Evolutionary conservation across 2,113 vertebrate genomes (phyloP).

Genomic region (Seriola quinqueradiata): DNA sequence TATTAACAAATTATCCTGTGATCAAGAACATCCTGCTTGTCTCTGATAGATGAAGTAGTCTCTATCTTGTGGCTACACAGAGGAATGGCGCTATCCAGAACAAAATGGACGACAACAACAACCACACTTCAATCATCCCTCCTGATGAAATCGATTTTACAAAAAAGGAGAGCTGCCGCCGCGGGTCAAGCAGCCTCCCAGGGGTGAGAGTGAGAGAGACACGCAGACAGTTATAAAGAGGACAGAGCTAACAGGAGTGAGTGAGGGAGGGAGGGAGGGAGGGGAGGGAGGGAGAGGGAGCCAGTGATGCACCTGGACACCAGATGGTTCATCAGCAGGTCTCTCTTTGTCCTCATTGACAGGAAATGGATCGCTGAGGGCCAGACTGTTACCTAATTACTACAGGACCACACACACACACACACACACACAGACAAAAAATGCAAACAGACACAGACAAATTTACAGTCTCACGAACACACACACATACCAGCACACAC

Average conservation of each 20-base stretch:
- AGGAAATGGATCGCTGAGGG: slow-evolving; percentile 77
- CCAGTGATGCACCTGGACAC: slow-evolving; percentile 68
- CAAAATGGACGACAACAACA: slow-evolving; percentile 33
- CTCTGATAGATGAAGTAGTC: not conserved
- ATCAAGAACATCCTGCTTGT: slow-evolving; percentile 1
- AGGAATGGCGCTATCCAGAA: slow-evolving; percentile 4
- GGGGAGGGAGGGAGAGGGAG: not conserved
- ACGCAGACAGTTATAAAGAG: slow-evolving; percentile 32
- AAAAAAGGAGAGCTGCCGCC: slow-evolving; percentile 16
- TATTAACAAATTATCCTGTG: slow-evolving; percentile 25
- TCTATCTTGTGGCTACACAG: not conserved
- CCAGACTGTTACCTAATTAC: slow-evolving; percentile 74
- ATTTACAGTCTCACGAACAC: slow-evolving; percentile 1
- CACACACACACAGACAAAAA: slow-evolving; percentile 15
- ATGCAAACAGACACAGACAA: not conserved
- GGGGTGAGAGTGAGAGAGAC: slow-evolving; percentile 33
- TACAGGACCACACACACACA: slow-evolving; percentile 54
- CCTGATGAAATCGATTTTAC: slow-evolving; percentile 28
- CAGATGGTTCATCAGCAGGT: slow-evolving; percentile 81
- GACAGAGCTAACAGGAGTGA: slow-evolving; percentile 29
- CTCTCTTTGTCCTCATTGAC: slow-evolving; percentile 70
- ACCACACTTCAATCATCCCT: slow-evolving; percentile 29
- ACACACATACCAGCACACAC: not conserved
- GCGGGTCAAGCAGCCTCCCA: slow-evolving; percentile 41
- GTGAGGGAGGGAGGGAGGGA: slow-evolving; percentile 2